These are phyloP conservation scores for Thyatira batis DNA, from an alignment of 2,888 invertebrate genomes.

Conservation along the genomic window DNA sequence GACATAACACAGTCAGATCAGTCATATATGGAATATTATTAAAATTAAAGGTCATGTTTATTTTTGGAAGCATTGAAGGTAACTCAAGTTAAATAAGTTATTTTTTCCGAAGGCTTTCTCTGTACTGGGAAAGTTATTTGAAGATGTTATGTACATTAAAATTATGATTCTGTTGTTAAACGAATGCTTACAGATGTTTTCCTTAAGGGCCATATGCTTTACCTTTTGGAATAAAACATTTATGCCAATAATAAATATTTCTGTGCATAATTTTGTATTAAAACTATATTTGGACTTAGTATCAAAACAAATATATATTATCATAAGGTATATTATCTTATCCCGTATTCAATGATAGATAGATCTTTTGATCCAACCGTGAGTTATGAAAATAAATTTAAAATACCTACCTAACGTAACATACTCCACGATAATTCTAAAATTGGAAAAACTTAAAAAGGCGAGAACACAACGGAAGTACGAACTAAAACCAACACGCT, in stretches of 20 bases:
- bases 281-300: too few relatives aligned
- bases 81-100: not conserved
- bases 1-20: not conserved
- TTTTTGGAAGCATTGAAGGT: not conserved
- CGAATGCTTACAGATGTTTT: not conserved
- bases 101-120: not conserved
- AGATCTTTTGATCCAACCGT: too few relatives aligned
- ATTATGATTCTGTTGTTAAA: not conserved
- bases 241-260: too few relatives aligned
- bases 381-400: too few relatives aligned
- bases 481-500: slow-evolving; percentile 41
- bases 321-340: not conserved
- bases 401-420: not conserved
- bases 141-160: not conserved
- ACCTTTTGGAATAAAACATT: not conserved
- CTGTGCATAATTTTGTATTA: too few relatives aligned
- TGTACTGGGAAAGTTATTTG: not conserved
- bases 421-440: not conserved
- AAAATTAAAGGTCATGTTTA: not conserved
- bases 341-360: too few relatives aligned
- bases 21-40: not conserved
- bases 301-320: too few relatives aligned
- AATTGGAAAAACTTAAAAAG: not conserved
- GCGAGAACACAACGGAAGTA: slow-evolving; percentile 36
- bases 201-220: not conserved